Percentiles rank a stretch among this genome's conserved stretches.
phyloP scores from a whole-genome alignment of 2,888 invertebrate species.

The Emmelina monodactyla region DNA sequence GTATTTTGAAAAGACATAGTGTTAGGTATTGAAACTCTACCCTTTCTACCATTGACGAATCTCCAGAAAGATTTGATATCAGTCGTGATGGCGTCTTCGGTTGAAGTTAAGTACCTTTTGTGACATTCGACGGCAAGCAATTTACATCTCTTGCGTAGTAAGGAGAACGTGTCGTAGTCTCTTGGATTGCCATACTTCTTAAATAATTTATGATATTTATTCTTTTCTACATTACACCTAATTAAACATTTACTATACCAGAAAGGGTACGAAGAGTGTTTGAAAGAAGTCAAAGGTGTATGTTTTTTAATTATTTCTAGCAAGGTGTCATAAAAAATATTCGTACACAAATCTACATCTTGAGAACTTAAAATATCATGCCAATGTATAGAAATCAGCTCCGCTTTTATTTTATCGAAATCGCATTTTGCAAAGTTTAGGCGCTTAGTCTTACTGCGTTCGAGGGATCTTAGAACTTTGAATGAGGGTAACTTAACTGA shows the following conservation, averaged over 20 bases:
- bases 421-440: constrained; percentile 8
- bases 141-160: constrained; percentile 10
- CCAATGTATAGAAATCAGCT: constrained; percentile 3
- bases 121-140: constrained; percentile 5
- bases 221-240: constrained; percentile 10
- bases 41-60: constrained; percentile 8
- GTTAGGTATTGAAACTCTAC: not conserved
- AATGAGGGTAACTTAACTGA: not conserved
- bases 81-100: constrained; percentile 4
- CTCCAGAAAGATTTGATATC: constrained; percentile 9
- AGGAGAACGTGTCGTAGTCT: constrained; percentile 11
- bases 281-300: constrained; percentile 4
- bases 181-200: constrained; percentile 11
- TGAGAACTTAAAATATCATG: not conserved
- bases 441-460: not conserved
- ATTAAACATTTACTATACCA: constrained; percentile 9
- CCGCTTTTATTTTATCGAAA: constrained; percentile 2
- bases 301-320: constrained; percentile 2
- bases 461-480: not conserved
- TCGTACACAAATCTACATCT: constrained; percentile 4
- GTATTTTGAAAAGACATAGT: constrained; percentile 2
- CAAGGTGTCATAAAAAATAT: not conserved
- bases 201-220: constrained; percentile 8
- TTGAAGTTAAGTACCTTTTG: constrained; percentile 2
- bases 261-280: constrained; percentile 5